Evolutionary conservation across 2,888 invertebrate genomes (phyloP), one percentile per base, ranked within the genome.

Genomic region (Orthonychiurus folsomi): DNA sequence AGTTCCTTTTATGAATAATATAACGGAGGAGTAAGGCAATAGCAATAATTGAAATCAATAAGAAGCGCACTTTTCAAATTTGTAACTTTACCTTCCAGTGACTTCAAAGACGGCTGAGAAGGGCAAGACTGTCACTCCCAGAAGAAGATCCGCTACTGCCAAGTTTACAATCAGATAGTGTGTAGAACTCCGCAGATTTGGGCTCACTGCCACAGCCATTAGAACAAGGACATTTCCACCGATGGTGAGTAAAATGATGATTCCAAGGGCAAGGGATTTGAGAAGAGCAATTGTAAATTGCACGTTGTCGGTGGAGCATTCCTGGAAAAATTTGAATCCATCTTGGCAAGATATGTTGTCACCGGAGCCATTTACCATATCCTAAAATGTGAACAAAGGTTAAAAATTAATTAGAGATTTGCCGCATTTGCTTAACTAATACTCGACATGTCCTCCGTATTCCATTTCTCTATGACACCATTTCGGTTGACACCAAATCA

Each of bases 91-190:
- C 72, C 64, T 77, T n/a, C 79, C 77, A 59, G 81, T 80, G n/a
- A 84, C 76, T 70, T 84, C 83, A 61, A 82, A 77, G 1, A 78
- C 79, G 1, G 82, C 82, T 0, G 82, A 83, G 1, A 84, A 76
- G 0, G 84, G 84, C 53, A 83, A 75, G 20, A 84, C 83, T 2
- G 80, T 79, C 0, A 75, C 74, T 1, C 81, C 86, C 1, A 86
- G 78, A 59, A 86, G 76, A 27, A 86, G 76, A 73, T 86, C 86
- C 1, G 86, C 86, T 0, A 81, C 78, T 0, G 86, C 86, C 64
- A 86, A 75, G 68, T 86, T 86, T 1, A 83, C 84, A n/a, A 86
- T 81, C 63, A 86, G 82, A 72, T 83, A 84, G 74, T 85, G 85
- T 2, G 85, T 83, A 0, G 85, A 84, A 55, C 77, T 78, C 27